Evolutionary conservation across 2,113 vertebrate genomes (phyloP).

Genomic region (Gallinago jamesoni): DNA sequence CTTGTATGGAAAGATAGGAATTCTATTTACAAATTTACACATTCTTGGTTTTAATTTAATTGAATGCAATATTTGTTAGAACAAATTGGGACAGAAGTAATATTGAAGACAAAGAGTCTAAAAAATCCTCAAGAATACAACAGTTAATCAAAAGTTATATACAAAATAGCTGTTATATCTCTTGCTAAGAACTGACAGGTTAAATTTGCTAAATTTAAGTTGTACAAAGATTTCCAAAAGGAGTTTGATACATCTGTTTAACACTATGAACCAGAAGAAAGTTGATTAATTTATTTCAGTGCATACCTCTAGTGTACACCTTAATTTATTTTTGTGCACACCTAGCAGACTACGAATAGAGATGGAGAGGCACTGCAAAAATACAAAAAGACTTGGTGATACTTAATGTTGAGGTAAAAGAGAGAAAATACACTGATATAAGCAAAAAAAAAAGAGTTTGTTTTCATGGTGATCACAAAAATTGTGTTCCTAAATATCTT

Average conservation of each 20-base stretch:
- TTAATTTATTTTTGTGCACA: not conserved
- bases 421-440: not conserved
- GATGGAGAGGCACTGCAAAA: not conserved
- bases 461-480: not conserved
- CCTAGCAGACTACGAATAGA: not conserved
- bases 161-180: not conserved
- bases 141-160: not conserved
- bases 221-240: not conserved
- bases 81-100: not conserved
- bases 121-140: not conserved
- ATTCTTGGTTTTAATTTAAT: not conserved
- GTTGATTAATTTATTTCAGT: not conserved
- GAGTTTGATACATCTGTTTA: not conserved
- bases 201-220: not conserved
- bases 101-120: not conserved
- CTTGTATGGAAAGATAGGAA: not conserved
- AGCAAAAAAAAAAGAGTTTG: not conserved
- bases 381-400: not conserved
- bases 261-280: not conserved
- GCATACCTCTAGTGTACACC: rapidly evolving
- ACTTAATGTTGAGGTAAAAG: not conserved
- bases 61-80: not conserved
- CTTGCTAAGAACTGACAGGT: not conserved
- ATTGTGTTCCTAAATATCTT: not conserved
- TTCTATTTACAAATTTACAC: not conserved